Conservation (phyloP, 2,797 vertebrate genomes). For the Cossypha polioptera region DNA sequence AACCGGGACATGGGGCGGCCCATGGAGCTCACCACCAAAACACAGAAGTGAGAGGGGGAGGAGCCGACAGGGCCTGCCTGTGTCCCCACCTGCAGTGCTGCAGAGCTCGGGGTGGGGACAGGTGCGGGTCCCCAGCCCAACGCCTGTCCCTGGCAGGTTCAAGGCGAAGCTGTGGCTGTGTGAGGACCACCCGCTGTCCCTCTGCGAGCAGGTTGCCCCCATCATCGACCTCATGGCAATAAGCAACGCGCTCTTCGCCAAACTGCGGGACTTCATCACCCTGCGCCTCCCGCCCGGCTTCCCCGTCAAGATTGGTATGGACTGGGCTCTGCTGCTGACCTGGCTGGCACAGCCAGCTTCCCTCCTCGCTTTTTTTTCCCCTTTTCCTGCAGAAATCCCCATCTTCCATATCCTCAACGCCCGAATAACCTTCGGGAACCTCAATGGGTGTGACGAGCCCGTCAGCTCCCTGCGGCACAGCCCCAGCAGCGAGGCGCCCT, state of each 20-base stretch:
- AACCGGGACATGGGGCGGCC: conserved; percentile 91
- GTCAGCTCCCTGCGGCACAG: conserved; percentile 78
- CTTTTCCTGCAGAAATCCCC: conserved; percentile 86
- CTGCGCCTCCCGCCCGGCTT: conserved; percentile 93
- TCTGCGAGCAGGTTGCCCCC: conserved; percentile 92
- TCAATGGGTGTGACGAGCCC: conserved; percentile 92
- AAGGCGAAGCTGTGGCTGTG: conserved; percentile 98
- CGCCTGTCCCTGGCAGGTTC: conserved; percentile 77
- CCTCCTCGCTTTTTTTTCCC: neutral
- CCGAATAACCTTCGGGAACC: conserved; percentile 96
- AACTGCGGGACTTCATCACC: conserved; percentile 95
- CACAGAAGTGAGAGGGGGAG: conserved; percentile 87
- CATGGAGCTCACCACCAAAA: conserved; percentile 97
- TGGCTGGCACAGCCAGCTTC: neutral
- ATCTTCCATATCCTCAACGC: conserved; percentile 97
- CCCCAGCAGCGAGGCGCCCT: conserved; percentile 86
- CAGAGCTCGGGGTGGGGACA: rapidly evolving
- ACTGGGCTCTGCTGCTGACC: neutral
- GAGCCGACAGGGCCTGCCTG: neutral
- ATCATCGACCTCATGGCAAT: conserved; percentile 99
- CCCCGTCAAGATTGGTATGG: conserved; percentile 93
- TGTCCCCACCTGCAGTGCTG: rapidly evolving
- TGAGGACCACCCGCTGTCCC: conserved; percentile 93
- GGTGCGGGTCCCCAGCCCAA: neutral
- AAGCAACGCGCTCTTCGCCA: conserved; percentile 94